Evolutionary conservation across 2,797 vertebrate genomes (phyloP), one percentile per base, ranked within the genome.

Genomic region (Pseudochromis fuscus): DNA sequence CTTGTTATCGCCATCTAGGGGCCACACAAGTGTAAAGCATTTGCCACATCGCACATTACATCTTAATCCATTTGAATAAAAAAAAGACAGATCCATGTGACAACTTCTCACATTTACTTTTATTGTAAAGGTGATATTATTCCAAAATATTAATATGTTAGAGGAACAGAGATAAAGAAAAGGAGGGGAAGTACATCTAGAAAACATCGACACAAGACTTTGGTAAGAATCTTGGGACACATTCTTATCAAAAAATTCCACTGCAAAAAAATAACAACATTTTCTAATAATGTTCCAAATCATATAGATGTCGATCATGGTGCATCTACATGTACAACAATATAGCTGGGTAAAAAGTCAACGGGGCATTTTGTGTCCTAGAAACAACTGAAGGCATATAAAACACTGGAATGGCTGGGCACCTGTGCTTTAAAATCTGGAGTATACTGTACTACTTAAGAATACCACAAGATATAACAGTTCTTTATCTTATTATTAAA

Each of bases 111-210:
- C 92, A 67, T 94, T 95, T 88, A 93, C 89, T 94, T 95, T 95
- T 94, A 94, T 96, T 97, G 94, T 96, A 97, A 98, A 97, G 94
- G 95, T 95, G 93, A 93, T 89, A 96, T 96, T 96, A 96, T 97
- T 96, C 94, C 93, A 97, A 98, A 97, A 96, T 95, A 95, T 92
- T 85, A 96, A 93, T 93, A 94, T 94, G 94, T 96, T 96, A 96
- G 92, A 84, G 88, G 84, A 83, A 86, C 78, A 85, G 79, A 88
- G 66, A 79, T 81, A 85, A 86, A 86, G 77, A 81, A 85, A 81
- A 42, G 48, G 60, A 80, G 49, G 67, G 58, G 88, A 86, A 9
- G 92, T 86, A 95, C 93, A 94, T 88, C 93, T 95, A 95, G 86
- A 95, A 96, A 96, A 96, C 94, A 96, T 92, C 92, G 93, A 96